Evolutionary conservation across 1,140 invertebrate species (phyloP), one percentile per base, ranked within the genome.

Genomic region (Psix sp.): DNA sequence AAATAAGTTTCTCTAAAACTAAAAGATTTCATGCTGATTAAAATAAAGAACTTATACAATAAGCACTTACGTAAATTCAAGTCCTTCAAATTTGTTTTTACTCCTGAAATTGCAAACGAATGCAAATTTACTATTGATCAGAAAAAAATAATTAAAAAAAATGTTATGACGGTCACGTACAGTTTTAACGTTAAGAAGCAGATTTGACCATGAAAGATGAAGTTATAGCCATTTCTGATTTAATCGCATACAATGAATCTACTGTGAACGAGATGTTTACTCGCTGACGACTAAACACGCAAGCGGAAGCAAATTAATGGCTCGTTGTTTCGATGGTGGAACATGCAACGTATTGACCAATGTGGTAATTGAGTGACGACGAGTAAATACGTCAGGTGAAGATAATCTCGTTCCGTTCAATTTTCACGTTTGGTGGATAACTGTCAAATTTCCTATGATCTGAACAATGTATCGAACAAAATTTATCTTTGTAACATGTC

Each of bases 311-410:
- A 76, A 77, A 83, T 83, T 83, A 83, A 84, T 83, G 81, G 81
- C 49, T 72, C 79, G 79, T 81, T 83, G 82, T 83, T 81, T 82
- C 75, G 77, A 62, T 60, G 73, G 74, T 60, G 56, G 73, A 60
- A 78, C 76, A 62, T 65, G 49, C 43, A 60, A 48, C 54, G 71
- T 83, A 81, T 84, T 84, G 81, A 83, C 79, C 60, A 67, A 76
- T 75, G 65, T 71, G 74, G 77, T 84, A 84, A 83, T 84, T 82
- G 78, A 83, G 78, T 82, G 80, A 80, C 82, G 78, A 65, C 71
- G 67, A 33, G 77, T 78, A 82, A 82, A 82, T 81, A 81, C 65
- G 72, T 77, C 73, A 73, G 59, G 54, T 63, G 70, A 63, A 68
- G 77, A 77, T 79, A 76, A 68, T 74, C 60, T 51, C 39, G 60